Evolutionary conservation across 2,113 vertebrate species (phyloP).

Genomic region (Atlantisia rogersi): DNA sequence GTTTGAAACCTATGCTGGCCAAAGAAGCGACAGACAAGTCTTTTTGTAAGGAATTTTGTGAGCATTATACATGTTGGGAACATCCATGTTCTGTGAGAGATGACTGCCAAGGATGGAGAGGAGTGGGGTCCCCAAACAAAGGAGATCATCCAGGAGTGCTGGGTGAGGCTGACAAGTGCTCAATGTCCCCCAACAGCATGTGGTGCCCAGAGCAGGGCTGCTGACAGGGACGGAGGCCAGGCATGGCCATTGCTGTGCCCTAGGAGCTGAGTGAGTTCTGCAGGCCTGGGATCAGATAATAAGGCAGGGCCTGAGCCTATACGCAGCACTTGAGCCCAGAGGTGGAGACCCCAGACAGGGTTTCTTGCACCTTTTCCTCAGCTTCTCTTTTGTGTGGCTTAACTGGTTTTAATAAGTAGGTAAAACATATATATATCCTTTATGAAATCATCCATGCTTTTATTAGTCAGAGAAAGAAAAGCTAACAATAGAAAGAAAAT

Average conservation of each 20-base stretch:
- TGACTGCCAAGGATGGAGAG: background rate
- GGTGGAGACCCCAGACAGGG: background rate
- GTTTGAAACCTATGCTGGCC: background rate
- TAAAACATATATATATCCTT: background rate
- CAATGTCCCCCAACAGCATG: background rate
- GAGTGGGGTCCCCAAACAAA: fast-evolving
- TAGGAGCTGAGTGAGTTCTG: background rate
- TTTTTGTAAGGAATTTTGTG: background rate
- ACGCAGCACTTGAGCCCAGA: background rate
- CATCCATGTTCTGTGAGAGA: background rate
- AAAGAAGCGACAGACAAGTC: background rate
- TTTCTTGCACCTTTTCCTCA: background rate
- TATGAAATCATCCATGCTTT: background rate
- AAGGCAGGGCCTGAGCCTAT: background rate
- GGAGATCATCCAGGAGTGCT: background rate
- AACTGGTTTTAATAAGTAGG: background rate
- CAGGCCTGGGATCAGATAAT: background rate
- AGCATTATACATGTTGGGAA: background rate
- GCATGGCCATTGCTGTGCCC: fast-evolving
- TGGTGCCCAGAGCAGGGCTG: background rate
- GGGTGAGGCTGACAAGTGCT: background rate
- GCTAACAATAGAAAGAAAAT: background rate
- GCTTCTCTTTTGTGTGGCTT: background rate
- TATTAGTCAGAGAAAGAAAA: background rate
- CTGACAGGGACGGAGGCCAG: background rate